These are phyloP conservation scores for Panopea generosa DNA, from an alignment of 2,888 invertebrate species.

Conservation along the genomic window DNA sequence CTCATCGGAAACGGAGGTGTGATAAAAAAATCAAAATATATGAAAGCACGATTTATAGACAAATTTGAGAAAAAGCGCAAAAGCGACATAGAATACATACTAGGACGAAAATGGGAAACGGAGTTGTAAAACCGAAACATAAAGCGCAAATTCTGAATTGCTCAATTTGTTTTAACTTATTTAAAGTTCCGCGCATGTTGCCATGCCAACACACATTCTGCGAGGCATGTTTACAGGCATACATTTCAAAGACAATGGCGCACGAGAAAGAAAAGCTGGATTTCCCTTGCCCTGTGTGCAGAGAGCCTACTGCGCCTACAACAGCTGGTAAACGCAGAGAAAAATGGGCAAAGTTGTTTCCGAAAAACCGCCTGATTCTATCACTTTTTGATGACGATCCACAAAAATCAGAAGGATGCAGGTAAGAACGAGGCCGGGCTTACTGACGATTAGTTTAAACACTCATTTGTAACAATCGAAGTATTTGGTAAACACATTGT, in stretches of 20 bases:
- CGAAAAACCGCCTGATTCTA: conserved; percentile 52
- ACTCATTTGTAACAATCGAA: no score
- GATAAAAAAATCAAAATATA: no score
- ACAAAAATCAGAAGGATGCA: conserved; percentile 45
- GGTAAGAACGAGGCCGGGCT: conserved; percentile 37
- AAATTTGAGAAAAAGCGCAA: no score
- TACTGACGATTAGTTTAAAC: no score
- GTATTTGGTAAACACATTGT: no score
- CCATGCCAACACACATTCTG: conserved; percentile 61
- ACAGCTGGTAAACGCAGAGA: conserved; percentile 34
- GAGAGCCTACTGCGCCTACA: conserved; percentile 25
- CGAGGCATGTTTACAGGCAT: conserved; percentile 45
- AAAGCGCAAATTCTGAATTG: conserved; percentile 50
- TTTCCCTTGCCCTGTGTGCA: conserved; percentile 57
- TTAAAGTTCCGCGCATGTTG: conserved; percentile 54
- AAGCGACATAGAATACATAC: no score
- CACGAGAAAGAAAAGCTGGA: conserved; percentile 12
- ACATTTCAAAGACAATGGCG: conserved; percentile 35
- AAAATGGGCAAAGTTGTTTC: conserved; percentile 57
- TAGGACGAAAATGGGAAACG: conserved; percentile 40
- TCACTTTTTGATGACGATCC: conserved; percentile 51
- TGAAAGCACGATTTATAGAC: no score
- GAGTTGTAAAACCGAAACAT: conserved; percentile 18
- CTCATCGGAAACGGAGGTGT: no score
- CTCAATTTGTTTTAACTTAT: conserved; percentile 56